Conservation (phyloP, 2,888 invertebrate species). For the Ceratothoa steindachneri region DNA sequence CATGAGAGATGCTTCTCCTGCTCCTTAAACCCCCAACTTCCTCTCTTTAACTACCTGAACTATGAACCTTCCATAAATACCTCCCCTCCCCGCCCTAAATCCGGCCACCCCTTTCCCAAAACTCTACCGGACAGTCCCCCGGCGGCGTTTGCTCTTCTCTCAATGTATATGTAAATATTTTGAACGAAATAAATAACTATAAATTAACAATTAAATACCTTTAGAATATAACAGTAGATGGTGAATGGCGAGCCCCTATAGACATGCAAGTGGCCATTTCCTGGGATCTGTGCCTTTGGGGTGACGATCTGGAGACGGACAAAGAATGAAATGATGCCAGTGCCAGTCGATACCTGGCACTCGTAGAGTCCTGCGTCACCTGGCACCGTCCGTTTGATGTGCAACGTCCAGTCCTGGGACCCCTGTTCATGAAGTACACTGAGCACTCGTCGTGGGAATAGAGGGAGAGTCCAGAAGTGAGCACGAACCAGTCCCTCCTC, state of each 20-base stretch:
- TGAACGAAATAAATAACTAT: too few species aligned
- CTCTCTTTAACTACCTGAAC: too few species aligned
- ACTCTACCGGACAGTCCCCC: too few species aligned
- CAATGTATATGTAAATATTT: too few species aligned
- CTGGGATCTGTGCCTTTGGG: slow-evolving; percentile 40
- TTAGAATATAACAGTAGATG: slow-evolving; percentile 30
- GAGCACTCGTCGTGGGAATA: slow-evolving; percentile 37
- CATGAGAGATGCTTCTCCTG: too few species aligned
- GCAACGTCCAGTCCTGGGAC: slow-evolving; percentile 46
- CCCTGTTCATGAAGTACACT: slow-evolving; percentile 42
- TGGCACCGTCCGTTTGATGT: slow-evolving; percentile 27
- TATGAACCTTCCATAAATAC: too few species aligned
- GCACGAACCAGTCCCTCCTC: slow-evolving; percentile 41
- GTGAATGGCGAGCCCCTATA: slow-evolving; percentile 44
- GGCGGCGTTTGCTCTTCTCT: too few species aligned
- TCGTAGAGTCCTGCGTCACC: slow-evolving; percentile 44
- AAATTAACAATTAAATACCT: too few species aligned
- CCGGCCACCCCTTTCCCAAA: too few species aligned
- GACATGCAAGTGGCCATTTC: slow-evolving; percentile 36
- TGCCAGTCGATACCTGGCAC: slow-evolving; percentile 46
- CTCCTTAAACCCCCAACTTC: too few species aligned
- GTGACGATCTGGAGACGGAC: slow-evolving; percentile 40
- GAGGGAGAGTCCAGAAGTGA: slow-evolving; percentile 36
- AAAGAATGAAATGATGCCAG: slow-evolving; percentile 45
- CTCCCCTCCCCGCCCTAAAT: too few species aligned